Conservation (phyloP, 2,888 invertebrate species). For the Melinaea marsaeus region DNA sequence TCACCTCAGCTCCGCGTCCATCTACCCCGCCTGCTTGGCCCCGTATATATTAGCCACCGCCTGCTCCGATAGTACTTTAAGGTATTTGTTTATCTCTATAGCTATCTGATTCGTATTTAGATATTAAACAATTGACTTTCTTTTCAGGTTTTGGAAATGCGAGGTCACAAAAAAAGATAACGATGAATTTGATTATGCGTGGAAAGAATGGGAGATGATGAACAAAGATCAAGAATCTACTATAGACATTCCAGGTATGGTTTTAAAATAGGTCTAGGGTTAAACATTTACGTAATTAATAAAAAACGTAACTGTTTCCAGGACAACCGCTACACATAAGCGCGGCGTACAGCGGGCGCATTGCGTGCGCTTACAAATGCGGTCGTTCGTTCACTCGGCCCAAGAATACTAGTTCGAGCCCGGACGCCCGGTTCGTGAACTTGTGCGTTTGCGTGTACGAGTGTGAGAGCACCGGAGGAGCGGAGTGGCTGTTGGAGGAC, state of each 20-base stretch:
- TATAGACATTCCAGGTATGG: slow-evolving; percentile 84
- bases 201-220: slow-evolving; percentile 95
- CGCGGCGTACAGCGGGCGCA: slow-evolving; percentile 97
- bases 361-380: slow-evolving; percentile 98
- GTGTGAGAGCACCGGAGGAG: slow-evolving; percentile 97
- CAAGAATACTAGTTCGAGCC: slow-evolving; percentile 71
- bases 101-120: background rate
- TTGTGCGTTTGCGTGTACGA: slow-evolving; percentile 98
- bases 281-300: too few relatives aligned
- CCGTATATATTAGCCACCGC: slow-evolving; percentile 98
- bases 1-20: slow-evolving; percentile 97
- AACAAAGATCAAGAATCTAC: slow-evolving; percentile 81
- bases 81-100: slow-evolving; percentile 51
- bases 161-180: slow-evolving; percentile 76
- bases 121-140: background rate
- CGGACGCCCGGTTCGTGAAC: slow-evolving; percentile 88
- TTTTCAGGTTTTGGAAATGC: slow-evolving; percentile 89
- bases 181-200: slow-evolving; percentile 80
- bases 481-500: slow-evolving; percentile 96
- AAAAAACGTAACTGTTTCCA: slow-evolving; percentile 34
- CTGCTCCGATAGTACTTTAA: slow-evolving; percentile 93
- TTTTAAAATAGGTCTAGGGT: slow-evolving; percentile 9
- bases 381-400: slow-evolving; percentile 92
- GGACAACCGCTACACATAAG: slow-evolving; percentile 94
- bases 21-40: slow-evolving; percentile 99